These are phyloP conservation scores for Limosa lapponica DNA, from an alignment of 2,797 vertebrate species.

Conservation along the genomic window DNA sequence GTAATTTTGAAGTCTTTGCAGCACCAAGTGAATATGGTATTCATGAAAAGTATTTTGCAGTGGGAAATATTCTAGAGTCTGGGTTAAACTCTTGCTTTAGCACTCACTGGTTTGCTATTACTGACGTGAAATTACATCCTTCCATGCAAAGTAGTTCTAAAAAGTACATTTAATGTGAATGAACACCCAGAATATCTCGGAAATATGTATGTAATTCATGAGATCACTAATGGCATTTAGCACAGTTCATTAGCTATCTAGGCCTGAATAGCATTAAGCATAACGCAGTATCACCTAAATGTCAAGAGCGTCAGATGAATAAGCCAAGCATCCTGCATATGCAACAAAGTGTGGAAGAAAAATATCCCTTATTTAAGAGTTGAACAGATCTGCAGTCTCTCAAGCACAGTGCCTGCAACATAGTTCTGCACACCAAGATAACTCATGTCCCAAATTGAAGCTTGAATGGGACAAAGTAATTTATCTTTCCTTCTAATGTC, in stretches of 20 bases:
- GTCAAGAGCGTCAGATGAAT: background rate
- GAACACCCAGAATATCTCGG: background rate
- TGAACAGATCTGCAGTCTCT: background rate
- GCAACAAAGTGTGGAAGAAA: background rate
- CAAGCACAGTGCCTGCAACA: background rate
- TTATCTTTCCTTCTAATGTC: background rate
- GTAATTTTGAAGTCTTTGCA: background rate
- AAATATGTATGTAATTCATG: background rate
- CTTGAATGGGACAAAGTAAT: background rate
- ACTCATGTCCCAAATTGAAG: background rate
- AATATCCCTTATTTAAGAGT: background rate
- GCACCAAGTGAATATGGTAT: background rate
- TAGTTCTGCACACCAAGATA: background rate
- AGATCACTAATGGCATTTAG: background rate
- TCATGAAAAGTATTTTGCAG: background rate
- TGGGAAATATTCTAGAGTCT: background rate
- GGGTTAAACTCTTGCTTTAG: background rate
- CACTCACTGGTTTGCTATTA: background rate
- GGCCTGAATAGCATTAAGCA: background rate
- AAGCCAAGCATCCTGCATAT: background rate
- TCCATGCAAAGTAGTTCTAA: background rate
- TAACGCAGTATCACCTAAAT: background rate
- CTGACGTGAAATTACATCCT: background rate
- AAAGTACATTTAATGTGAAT: background rate
- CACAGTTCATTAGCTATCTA: background rate